A percentile compares a stretch with the other conserved stretches of the same genome.
Evolutionary conservation across 2,888 invertebrate species (phyloP).

Genomic region (Sesia bembeciformis): DNA sequence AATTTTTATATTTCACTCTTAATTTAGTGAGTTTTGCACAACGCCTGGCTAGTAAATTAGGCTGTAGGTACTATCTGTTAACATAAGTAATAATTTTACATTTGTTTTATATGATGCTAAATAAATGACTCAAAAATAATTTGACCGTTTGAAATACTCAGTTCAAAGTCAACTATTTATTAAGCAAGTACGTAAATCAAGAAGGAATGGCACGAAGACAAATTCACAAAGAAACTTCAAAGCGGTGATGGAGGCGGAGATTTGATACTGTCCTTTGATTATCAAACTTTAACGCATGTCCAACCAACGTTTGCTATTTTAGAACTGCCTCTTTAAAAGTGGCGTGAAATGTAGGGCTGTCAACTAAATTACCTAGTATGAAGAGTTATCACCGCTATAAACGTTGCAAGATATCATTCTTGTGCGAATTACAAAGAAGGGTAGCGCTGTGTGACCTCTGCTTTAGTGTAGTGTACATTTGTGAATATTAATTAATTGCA

Average conservation of each 20-base stretch:
- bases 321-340: constrained; percentile 11
- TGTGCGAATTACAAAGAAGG: background rate
- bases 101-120: background rate
- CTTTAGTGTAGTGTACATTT: constrained; percentile 5
- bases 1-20: no score
- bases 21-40: no score
- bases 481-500: background rate
- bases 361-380: background rate
- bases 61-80: no score
- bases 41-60: no score
- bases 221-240: constrained; percentile 58
- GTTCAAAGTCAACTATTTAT: constrained; percentile 13
- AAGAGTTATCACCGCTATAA: background rate
- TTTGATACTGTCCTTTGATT: constrained; percentile 64
- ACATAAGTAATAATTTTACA: no score
- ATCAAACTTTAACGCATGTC: constrained; percentile 23
- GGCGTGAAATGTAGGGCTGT: background rate
- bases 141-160: background rate
- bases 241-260: constrained; percentile 39
- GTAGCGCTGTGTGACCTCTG: background rate
- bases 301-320: constrained; percentile 46
- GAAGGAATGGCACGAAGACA: constrained; percentile 17
- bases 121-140: background rate
- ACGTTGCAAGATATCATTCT: no score
- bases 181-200: constrained; percentile 22